phyloP scores from a whole-genome alignment of 2,113 vertebrate genomes.

The Amphilophus citrinellus region DNA sequence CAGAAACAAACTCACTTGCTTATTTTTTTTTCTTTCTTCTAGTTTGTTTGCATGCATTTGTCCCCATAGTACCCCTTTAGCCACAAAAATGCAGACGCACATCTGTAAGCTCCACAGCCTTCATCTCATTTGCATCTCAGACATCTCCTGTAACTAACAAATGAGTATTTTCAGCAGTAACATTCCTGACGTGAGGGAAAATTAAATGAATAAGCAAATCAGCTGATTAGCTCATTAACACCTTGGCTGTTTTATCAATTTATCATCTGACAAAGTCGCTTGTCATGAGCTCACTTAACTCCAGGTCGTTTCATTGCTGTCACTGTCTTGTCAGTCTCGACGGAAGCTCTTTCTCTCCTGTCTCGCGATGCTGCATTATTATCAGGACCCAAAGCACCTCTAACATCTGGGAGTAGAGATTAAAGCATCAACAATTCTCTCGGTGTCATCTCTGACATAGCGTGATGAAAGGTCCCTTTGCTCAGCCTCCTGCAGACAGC shows the following conservation, averaged over 20 bases:
- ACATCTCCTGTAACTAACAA: not conserved
- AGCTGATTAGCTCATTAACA: constrained; percentile 32
- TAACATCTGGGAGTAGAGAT: constrained; percentile 63
- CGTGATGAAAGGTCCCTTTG: constrained; percentile 58
- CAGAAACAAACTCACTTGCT: constrained; percentile 12
- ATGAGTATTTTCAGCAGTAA: constrained; percentile 9
- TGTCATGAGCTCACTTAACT: constrained; percentile 4
- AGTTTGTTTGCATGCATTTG: constrained; percentile 19
- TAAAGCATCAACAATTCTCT: constrained; percentile 55
- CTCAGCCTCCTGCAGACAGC: constrained; percentile 40
- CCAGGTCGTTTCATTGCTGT: constrained; percentile 22
- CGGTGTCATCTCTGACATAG: constrained; percentile 45
- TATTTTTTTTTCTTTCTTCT: not conserved
- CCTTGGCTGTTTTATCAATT: constrained; percentile 9
- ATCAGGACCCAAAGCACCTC: constrained; percentile 23
- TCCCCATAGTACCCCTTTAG: not conserved
- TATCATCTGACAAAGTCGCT: constrained; percentile 12
- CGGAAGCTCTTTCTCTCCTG: not conserved
- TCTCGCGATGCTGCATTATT: constrained; percentile 20
- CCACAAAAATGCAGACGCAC: not conserved
- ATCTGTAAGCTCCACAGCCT: not conserved
- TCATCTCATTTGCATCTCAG: constrained; percentile 35
- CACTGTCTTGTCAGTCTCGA: constrained; percentile 13
- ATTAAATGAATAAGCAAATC: constrained; percentile 25
- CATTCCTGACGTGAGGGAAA: constrained; percentile 2